Percentiles rank a stretch among this genome's conserved stretches.
Evolutionary conservation across 2,113 vertebrate genomes (phyloP).

Genomic region (Nanorana parkeri): DNA sequence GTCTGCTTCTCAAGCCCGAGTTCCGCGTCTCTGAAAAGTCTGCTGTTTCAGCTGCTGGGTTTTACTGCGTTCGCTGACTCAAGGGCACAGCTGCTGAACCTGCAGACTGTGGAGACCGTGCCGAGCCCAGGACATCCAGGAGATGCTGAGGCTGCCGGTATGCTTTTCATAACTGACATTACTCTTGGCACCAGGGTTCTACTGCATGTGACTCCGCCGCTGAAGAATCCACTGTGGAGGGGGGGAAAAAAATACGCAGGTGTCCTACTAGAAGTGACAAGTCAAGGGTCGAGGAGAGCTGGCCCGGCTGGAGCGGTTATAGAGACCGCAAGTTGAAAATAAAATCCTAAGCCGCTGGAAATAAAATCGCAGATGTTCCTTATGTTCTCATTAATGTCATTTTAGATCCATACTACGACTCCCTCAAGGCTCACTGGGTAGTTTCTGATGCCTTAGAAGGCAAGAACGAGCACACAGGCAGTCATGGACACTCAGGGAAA

Average conservation of each 20-base stretch:
- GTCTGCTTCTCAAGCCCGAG: background rate
- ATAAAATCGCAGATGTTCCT: no score
- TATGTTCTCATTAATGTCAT: no score
- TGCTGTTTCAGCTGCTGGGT: slow-evolving; percentile 50
- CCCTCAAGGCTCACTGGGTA: no score
- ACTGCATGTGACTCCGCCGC: slow-evolving; percentile 3
- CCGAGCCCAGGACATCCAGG: background rate
- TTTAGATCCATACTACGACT: no score
- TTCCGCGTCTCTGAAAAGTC: slow-evolving; percentile 32
- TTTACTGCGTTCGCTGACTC: slow-evolving; percentile 22
- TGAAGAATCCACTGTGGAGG: slow-evolving; percentile 6
- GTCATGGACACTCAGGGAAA: no score
- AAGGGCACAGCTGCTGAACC: slow-evolving; percentile 47
- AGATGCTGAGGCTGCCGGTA: slow-evolving; percentile 37
- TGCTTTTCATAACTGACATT: slow-evolving; percentile 20
- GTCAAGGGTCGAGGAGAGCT: background rate
- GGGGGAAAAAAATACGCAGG: slow-evolving; percentile 13
- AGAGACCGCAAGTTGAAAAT: no score
- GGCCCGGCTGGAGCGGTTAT: no score
- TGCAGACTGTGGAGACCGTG: slow-evolving; percentile 1
- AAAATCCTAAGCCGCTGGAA: no score
- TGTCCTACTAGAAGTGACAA: slow-evolving; percentile 16
- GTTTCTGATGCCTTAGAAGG: no score
- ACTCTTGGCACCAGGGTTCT: slow-evolving; percentile 6
- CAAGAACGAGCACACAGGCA: no score